phyloP scores from a whole-genome alignment of 2,797 vertebrate species.

The Micrastur ruficollis region DNA sequence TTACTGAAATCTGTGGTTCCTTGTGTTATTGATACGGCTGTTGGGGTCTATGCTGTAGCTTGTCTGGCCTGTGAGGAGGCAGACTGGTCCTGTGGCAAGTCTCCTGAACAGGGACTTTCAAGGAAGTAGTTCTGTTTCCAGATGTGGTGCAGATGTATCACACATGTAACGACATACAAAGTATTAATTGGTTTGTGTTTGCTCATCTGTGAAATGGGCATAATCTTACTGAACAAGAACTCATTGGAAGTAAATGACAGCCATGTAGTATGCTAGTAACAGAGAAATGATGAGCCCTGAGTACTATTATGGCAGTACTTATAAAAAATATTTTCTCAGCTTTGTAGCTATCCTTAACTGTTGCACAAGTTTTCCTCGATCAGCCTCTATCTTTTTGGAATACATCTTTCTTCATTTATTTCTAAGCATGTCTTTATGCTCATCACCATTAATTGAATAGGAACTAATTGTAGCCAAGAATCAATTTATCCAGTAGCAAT shows the following conservation, averaged over 20 bases:
- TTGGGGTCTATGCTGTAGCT: neutral
- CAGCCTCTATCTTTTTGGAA: neutral
- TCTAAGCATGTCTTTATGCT: constrained; percentile 17
- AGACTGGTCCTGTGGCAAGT: neutral
- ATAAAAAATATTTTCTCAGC: neutral
- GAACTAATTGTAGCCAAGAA: constrained; percentile 1
- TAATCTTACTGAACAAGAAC: neutral
- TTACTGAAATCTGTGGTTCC: neutral
- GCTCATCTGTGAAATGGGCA: neutral
- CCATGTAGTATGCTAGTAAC: neutral
- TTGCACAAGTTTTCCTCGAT: neutral
- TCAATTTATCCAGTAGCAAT: constrained; percentile 29
- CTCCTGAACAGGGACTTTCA: neutral
- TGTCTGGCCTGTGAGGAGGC: neutral
- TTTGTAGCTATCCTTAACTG: neutral
- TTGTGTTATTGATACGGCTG: neutral
- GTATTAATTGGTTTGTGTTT: neutral
- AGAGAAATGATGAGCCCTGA: neutral
- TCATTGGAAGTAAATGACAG: neutral
- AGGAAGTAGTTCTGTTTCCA: neutral
- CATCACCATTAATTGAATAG: constrained; percentile 34
- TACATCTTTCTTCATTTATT: constrained; percentile 2
- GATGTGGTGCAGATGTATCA: neutral
- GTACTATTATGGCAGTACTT: neutral
- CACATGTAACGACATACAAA: neutral